phyloP scores from a whole-genome alignment of 2,113 vertebrate genomes.

The Nycticryphes semicollaris region DNA sequence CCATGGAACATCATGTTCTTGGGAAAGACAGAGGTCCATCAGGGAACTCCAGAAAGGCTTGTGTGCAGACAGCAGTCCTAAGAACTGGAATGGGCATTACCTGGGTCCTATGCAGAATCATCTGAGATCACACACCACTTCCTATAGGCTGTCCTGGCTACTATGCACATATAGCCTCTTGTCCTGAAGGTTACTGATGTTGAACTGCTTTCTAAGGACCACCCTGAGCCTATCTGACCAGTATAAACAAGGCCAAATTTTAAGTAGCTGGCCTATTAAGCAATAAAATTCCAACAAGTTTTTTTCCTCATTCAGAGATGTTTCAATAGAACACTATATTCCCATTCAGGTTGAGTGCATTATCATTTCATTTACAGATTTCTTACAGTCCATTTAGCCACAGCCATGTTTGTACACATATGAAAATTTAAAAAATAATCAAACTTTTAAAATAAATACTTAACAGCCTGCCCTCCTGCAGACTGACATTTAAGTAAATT shows the following conservation, averaged over 20 bases:
- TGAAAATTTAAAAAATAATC: neutral
- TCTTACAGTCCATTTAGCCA: neutral
- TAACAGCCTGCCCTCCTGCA: neutral
- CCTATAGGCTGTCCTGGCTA: neutral
- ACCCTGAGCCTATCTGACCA: neutral
- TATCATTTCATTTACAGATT: neutral
- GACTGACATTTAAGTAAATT: neutral
- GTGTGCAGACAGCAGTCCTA: neutral
- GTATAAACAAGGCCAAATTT: neutral
- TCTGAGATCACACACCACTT: neutral
- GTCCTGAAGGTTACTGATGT: neutral
- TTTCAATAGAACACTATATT: neutral
- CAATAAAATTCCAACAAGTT: neutral
- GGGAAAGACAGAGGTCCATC: neutral
- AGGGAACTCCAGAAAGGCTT: neutral
- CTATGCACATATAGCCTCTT: rapidly evolving
- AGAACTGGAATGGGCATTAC: neutral
- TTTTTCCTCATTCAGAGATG: neutral
- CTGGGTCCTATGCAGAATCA: neutral
- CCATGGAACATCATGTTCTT: neutral
- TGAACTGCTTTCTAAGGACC: neutral
- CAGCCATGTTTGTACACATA: neutral
- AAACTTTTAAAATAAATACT: neutral
- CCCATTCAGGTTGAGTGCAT: neutral
- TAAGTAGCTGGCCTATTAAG: neutral